Evolutionary conservation across 2,113 vertebrate genomes (phyloP).

Genomic region (Eretmochelys imbricata): DNA sequence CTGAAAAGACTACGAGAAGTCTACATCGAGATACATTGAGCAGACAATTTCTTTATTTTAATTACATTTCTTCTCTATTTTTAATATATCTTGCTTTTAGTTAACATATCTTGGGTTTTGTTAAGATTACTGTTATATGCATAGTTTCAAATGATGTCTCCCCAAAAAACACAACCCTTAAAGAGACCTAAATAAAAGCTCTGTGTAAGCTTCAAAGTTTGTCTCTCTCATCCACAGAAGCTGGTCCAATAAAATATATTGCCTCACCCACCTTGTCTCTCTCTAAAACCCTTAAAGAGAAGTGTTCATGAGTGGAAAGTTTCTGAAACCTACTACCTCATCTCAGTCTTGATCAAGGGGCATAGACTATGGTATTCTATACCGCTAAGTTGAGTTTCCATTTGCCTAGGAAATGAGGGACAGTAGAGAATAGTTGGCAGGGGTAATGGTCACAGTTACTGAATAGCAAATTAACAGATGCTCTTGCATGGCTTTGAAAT

Average conservation of each 20-base stretch:
- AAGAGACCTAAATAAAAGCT: not conserved
- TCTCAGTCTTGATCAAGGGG: not conserved
- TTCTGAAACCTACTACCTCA: not conserved
- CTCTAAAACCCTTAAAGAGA: not conserved
- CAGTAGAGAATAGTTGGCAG: not conserved
- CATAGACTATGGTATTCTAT: not conserved
- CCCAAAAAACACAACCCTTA: not conserved
- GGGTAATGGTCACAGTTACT: not conserved
- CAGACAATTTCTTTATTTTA: not conserved
- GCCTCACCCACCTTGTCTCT: no score
- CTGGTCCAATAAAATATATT: not conserved
- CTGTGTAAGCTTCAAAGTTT: not conserved
- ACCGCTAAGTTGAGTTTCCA: not conserved
- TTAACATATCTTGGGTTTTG: accelerated
- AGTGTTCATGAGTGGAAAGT: not conserved
- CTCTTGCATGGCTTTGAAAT: not conserved
- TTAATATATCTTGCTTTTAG: not conserved
- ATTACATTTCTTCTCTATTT: not conserved
- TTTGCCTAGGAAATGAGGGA: not conserved
- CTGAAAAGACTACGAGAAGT: not conserved
- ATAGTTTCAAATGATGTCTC: not conserved
- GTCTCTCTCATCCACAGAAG: not conserved
- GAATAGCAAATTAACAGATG: not conserved
- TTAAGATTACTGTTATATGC: not conserved
- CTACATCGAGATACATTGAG: not conserved